Evolutionary conservation across 2,797 vertebrate species (phyloP).

Genomic region (Girardinus metallicus): DNA sequence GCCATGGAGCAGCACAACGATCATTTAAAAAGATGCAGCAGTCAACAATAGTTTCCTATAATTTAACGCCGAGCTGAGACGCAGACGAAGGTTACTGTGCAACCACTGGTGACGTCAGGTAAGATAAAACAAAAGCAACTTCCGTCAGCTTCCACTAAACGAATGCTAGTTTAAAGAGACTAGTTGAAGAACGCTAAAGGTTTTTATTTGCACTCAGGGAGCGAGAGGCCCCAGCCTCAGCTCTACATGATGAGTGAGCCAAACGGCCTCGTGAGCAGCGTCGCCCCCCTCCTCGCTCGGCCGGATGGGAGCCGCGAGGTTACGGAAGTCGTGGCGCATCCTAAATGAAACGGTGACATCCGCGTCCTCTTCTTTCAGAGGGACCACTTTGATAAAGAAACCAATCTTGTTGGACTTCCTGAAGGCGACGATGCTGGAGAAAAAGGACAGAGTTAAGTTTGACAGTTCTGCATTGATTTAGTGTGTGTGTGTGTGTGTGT

Average conservation of each 20-base stretch:
- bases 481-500: background rate
- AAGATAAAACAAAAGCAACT: slow-evolving; percentile 4
- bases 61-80: slow-evolving; percentile 5
- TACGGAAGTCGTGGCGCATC: slow-evolving; percentile 97
- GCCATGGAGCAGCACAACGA: background rate
- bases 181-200: slow-evolving; percentile 20
- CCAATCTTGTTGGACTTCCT: slow-evolving; percentile 99
- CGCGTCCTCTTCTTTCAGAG: slow-evolving; percentile 86
- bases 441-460: slow-evolving; percentile 25
- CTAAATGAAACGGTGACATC: slow-evolving; percentile 94
- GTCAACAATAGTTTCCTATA: slow-evolving; percentile 11
- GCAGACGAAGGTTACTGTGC: slow-evolving; percentile 4
- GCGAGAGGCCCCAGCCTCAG: slow-evolving; percentile 92
- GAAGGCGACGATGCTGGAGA: slow-evolving; percentile 91
- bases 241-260: slow-evolving; percentile 96
- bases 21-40: slow-evolving; percentile 2
- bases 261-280: slow-evolving; percentile 85
- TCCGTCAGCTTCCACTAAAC: slow-evolving; percentile 31
- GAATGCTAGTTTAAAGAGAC: background rate
- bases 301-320: slow-evolving; percentile 90
- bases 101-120: slow-evolving; percentile 8
- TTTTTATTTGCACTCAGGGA: slow-evolving; percentile 72
- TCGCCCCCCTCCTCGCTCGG: slow-evolving; percentile 87
- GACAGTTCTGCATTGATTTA: slow-evolving; percentile 6
- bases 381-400: slow-evolving; percentile 97